Evolutionary conservation across 2,888 invertebrate species (phyloP).

Genomic region (Sympetrum striolatum): DNA sequence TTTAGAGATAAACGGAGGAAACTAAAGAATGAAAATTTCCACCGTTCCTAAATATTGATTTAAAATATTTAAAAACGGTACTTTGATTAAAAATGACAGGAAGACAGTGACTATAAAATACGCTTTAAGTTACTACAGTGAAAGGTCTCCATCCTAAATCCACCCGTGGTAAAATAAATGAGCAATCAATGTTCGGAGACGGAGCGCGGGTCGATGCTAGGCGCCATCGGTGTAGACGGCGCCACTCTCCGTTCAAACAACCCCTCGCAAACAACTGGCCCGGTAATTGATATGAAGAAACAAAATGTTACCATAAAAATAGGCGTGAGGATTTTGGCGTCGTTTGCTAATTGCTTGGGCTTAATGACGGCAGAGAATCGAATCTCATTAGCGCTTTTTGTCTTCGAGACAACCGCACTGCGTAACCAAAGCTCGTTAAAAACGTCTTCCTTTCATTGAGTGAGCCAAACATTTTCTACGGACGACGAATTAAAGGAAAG

Average conservation of each 20-base stretch:
- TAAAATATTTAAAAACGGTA: too few relatives aligned
- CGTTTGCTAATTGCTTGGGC: slow-evolving; percentile 2
- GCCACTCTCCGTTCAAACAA: slow-evolving; percentile 29
- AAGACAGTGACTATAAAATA: too few relatives aligned
- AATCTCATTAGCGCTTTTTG: too few relatives aligned
- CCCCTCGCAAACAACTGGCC: slow-evolving; percentile 11
- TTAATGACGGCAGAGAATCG: background rate
- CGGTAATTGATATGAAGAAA: slow-evolving; percentile 23
- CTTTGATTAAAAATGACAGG: too few relatives aligned
- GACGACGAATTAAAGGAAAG: background rate
- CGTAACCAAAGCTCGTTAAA: background rate
- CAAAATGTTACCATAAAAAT: background rate
- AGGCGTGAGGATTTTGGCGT: slow-evolving; percentile 9
- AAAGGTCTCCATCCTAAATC: too few relatives aligned
- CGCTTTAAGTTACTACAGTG: too few relatives aligned
- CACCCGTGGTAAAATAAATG: too few relatives aligned
- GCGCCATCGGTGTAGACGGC: background rate
- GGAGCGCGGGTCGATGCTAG: background rate
- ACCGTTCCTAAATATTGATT: too few relatives aligned
- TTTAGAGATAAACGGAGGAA: too few relatives aligned
- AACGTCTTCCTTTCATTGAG: background rate
- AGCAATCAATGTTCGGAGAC: too few relatives aligned
- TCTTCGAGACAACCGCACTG: too few relatives aligned
- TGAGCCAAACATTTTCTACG: background rate
- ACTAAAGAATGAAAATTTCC: too few relatives aligned